These are phyloP conservation scores for Drosophila biarmipes DNA, from an alignment of 1,140 invertebrate genomes.

Conservation along the genomic window DNA sequence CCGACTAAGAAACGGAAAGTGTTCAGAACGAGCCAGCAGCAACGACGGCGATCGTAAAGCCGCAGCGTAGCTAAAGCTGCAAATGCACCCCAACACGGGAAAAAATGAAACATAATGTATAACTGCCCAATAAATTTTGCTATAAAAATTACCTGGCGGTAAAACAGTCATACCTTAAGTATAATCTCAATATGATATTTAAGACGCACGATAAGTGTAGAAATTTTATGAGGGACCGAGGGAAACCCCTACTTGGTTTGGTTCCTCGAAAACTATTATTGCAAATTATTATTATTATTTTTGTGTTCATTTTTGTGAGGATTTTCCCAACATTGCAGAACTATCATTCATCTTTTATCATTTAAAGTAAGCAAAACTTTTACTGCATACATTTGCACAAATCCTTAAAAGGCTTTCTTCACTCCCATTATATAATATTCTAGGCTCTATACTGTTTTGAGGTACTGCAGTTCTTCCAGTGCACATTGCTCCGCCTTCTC, in stretches of 20 bases:
- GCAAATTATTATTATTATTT: too few relatives aligned
- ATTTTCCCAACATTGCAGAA: too few relatives aligned
- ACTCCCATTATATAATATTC: not conserved
- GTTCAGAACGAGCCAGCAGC: constrained; percentile 33
- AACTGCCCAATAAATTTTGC: not conserved
- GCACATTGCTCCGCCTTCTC: constrained; percentile 52
- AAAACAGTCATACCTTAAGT: not conserved
- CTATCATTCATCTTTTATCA: too few relatives aligned
- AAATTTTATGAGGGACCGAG: too few relatives aligned
- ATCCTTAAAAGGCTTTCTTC: too few relatives aligned
- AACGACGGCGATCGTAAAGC: constrained; percentile 24
- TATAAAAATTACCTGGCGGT: not conserved
- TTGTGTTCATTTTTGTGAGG: too few relatives aligned
- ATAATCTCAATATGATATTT: not conserved
- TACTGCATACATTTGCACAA: too few relatives aligned
- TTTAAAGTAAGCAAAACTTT: too few relatives aligned
- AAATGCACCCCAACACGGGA: constrained; percentile 30
- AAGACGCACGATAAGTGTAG: not conserved
- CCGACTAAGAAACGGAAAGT: constrained; percentile 66
- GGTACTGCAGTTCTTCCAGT: not conserved
- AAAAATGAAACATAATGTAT: not conserved
- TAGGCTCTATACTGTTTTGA: not conserved
- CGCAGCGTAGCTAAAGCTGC: constrained; percentile 45
- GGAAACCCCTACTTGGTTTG: too few relatives aligned
- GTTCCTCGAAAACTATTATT: too few relatives aligned